Percentiles rank a stretch among this genome's conserved stretches.
phyloP scores from a whole-genome alignment of 2,888 invertebrate species.

The Phymatocera aterrima region DNA sequence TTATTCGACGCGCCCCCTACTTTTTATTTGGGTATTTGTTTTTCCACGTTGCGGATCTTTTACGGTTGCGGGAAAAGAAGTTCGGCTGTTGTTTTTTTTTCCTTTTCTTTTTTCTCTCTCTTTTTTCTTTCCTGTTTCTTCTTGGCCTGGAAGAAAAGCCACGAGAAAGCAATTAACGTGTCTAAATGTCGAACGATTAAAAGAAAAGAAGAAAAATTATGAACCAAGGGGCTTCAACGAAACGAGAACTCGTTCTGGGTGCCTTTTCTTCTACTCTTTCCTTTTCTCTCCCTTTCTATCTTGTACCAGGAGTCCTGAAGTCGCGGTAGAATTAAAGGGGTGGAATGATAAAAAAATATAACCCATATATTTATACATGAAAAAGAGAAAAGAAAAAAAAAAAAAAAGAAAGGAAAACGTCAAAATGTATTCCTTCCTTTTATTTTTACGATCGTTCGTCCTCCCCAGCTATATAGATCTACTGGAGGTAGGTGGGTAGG shows the following conservation, averaged over 20 bases:
- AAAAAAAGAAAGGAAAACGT: neutral
- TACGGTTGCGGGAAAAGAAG: neutral
- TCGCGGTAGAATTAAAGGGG: conserved; percentile 35
- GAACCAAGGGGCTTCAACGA: neutral
- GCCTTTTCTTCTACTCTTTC: too few relatives aligned
- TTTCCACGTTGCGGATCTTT: conserved; percentile 16
- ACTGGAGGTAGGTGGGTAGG: too few relatives aligned
- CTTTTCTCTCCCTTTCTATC: too few relatives aligned
- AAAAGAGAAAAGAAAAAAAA: neutral
- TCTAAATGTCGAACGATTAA: conserved; percentile 39
- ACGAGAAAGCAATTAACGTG: conserved; percentile 43
- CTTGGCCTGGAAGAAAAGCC: conserved; percentile 22
- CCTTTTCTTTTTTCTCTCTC: neutral
- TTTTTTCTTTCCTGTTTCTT: neutral
- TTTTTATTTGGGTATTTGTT: neutral
- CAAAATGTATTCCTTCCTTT: conserved; percentile 29
- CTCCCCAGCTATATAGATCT: too few relatives aligned
- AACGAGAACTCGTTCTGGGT: conserved; percentile 26
- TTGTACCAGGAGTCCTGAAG: conserved; percentile 7
- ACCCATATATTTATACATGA: neutral
- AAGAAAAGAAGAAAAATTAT: too few relatives aligned
- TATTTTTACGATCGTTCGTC: neutral
- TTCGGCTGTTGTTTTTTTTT: neutral
- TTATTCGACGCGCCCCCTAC: neutral
- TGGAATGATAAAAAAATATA: neutral